Percentiles rank a stretch among this genome's conserved stretches.
Conservation (phyloP, 2,888 invertebrate species). For the Arctia plantaginis region DNA sequence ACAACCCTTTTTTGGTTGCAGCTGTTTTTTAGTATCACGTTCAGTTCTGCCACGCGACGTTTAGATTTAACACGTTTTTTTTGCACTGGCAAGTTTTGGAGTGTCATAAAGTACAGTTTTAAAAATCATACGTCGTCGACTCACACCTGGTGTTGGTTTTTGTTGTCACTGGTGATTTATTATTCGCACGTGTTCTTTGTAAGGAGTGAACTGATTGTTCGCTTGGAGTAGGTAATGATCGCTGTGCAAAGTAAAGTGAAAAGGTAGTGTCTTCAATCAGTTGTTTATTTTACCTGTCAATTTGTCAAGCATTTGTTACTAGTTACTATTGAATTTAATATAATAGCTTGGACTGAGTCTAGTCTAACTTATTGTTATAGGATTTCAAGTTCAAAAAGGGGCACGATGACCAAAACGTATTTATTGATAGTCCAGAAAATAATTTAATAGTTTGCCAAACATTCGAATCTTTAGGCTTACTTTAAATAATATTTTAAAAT, state of each 20-base stretch:
- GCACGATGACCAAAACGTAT: neutral
- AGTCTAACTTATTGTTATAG: neutral
- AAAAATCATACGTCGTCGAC: slow-evolving; percentile 2
- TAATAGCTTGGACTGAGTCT: neutral
- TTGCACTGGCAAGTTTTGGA: slow-evolving; percentile 38
- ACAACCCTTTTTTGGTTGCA: slow-evolving; percentile 52
- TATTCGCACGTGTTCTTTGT: slow-evolving; percentile 37
- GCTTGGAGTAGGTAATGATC: slow-evolving; percentile 15
- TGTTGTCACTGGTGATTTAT: slow-evolving; percentile 42
- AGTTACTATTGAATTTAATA: neutral
- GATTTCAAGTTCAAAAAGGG: neutral
- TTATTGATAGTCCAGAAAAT: neutral
- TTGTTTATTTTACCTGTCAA: neutral
- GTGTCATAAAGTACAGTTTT: slow-evolving; percentile 16
- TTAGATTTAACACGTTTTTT: slow-evolving; percentile 67
- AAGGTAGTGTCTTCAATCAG: slow-evolving; percentile 12
- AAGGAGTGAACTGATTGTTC: slow-evolving; percentile 23
- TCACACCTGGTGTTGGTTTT: slow-evolving; percentile 46
- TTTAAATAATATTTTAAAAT: neutral
- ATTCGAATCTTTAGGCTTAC: neutral
- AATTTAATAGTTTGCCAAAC: neutral
- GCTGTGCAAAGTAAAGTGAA: slow-evolving; percentile 14
- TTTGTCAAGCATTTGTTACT: neutral
- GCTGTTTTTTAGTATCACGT: slow-evolving; percentile 74
- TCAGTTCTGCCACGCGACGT: slow-evolving; percentile 73